These are phyloP conservation scores for Myrmecophaga tridactyla DNA, from an alignment of 2,113 vertebrate genomes.

Conservation along the genomic window DNA sequence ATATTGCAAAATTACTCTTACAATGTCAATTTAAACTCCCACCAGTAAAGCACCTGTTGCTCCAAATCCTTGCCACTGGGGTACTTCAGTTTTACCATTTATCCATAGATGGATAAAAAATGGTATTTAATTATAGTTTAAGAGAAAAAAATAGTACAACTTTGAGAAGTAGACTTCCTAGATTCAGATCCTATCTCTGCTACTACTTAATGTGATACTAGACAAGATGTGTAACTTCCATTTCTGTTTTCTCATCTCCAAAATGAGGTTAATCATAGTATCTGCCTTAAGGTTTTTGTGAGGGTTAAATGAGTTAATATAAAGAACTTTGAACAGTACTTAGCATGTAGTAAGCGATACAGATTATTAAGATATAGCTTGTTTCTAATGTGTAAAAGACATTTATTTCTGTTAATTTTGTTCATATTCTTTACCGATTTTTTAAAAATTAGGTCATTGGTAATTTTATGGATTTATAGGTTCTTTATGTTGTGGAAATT, in stretches of 20 bases:
- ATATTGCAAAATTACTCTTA: not conserved
- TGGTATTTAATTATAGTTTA: slow-evolving; percentile 26
- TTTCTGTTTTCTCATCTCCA: slow-evolving; percentile 8
- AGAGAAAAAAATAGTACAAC: not conserved
- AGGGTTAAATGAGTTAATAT: not conserved
- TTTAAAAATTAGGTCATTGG: not conserved
- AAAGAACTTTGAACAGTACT: not conserved
- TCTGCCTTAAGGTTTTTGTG: not conserved
- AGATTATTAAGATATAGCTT: not conserved
- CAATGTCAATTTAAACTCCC: not conserved
- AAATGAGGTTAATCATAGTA: slow-evolving; percentile 22
- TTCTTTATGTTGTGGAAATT: not conserved
- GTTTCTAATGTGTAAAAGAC: not conserved
- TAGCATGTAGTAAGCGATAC: not conserved
- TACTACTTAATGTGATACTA: not conserved
- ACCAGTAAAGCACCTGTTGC: not conserved
- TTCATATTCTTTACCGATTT: slow-evolving; percentile 3
- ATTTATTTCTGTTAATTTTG: slow-evolving; percentile 31
- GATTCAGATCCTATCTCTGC: not conserved
- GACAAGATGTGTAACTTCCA: not conserved
- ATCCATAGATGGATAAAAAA: slow-evolving; percentile 11
- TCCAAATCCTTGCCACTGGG: not conserved
- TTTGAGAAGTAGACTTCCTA: not conserved
- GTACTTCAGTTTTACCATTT: too few species aligned
- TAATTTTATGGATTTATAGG: not conserved